A percentile compares a stretch with the other conserved stretches of the same genome.
Evolutionary conservation across 2,888 invertebrate species (phyloP).

Genomic region (Leuctra nigra): DNA sequence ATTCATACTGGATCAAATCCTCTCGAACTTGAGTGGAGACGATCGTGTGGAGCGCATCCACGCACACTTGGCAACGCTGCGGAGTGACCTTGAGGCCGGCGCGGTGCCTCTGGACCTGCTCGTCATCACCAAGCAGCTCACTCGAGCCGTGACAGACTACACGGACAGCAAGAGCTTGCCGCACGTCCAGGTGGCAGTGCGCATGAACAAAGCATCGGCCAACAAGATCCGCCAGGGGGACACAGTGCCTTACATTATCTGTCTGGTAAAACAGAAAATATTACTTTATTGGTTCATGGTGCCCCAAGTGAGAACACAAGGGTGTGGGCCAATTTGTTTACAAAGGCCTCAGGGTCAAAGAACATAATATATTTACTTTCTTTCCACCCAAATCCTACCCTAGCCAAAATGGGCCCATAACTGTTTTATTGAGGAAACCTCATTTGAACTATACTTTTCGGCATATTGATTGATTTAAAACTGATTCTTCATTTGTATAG

Average conservation of each 20-base stretch:
- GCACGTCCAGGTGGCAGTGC: constrained; percentile 87
- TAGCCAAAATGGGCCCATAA: no score
- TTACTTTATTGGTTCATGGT: no score
- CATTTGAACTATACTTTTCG: no score
- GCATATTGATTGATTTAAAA: no score
- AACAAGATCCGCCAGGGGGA: constrained; percentile 90
- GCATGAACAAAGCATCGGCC: constrained; percentile 61
- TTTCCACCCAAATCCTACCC: no score
- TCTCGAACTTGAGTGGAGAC: constrained; percentile 73
- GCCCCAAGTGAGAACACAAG: no score
- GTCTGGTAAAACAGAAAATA: constrained; percentile 62
- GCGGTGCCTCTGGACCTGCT: constrained; percentile 68
- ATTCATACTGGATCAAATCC: constrained; percentile 72
- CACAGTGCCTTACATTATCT: constrained; percentile 92
- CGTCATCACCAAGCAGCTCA: constrained; percentile 89
- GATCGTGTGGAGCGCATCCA: constrained; percentile 81
- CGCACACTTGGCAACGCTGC: constrained; percentile 67
- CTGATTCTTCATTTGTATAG: no score
- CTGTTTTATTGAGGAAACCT: no score
- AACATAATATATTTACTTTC: no score
- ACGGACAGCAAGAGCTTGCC: constrained; percentile 73
- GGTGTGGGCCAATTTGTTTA: no score
- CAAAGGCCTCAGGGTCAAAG: no score
- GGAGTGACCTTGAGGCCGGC: constrained; percentile 61
- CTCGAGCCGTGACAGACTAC: constrained; percentile 91